Percentiles rank a stretch among this genome's conserved stretches.
Conservation (phyloP, 1,140 invertebrate species). For the Drosophila persimilis region DNA sequence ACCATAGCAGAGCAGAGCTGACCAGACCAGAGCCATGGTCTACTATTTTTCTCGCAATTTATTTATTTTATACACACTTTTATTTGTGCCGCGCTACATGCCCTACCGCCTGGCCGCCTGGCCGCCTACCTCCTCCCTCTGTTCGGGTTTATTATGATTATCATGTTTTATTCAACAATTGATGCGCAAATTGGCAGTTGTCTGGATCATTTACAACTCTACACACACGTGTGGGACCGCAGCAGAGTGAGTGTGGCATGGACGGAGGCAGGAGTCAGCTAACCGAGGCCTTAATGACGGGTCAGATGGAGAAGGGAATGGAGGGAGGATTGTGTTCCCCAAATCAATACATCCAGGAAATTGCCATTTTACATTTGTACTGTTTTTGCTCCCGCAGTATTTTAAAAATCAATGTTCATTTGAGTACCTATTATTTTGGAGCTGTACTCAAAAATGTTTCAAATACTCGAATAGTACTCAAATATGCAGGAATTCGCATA, state of each 20-base stretch:
- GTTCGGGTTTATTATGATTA: slow-evolving; percentile 73
- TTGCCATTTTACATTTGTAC: not conserved
- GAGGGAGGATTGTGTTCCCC: not conserved
- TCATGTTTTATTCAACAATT: slow-evolving; percentile 82
- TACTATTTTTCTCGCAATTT: slow-evolving; percentile 66
- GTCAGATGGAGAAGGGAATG: slow-evolving; percentile 20
- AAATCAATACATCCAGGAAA: slow-evolving; percentile 8
- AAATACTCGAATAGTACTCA: not conserved
- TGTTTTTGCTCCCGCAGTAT: not conserved
- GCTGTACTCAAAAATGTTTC: not conserved
- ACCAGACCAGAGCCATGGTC: slow-evolving; percentile 37
- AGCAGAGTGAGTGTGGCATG: not conserved
- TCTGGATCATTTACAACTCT: slow-evolving; percentile 80
- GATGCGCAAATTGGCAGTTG: slow-evolving; percentile 80
- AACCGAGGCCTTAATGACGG: slow-evolving; percentile 23
- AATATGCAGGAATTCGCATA: too few species aligned
- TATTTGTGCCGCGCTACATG: slow-evolving; percentile 4
- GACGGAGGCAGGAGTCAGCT: not conserved
- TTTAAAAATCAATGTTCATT: not conserved
- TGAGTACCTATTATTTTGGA: not conserved
- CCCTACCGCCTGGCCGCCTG: not conserved
- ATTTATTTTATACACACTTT: slow-evolving; percentile 48
- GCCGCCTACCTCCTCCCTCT: not conserved
- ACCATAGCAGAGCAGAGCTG: slow-evolving; percentile 28
- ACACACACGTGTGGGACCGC: slow-evolving; percentile 54